A percentile compares a stretch with the other conserved stretches of the same genome.
These are phyloP conservation scores for Notarius quadriscutis DNA, from an alignment of 2,113 vertebrate genomes.

Conservation along the genomic window DNA sequence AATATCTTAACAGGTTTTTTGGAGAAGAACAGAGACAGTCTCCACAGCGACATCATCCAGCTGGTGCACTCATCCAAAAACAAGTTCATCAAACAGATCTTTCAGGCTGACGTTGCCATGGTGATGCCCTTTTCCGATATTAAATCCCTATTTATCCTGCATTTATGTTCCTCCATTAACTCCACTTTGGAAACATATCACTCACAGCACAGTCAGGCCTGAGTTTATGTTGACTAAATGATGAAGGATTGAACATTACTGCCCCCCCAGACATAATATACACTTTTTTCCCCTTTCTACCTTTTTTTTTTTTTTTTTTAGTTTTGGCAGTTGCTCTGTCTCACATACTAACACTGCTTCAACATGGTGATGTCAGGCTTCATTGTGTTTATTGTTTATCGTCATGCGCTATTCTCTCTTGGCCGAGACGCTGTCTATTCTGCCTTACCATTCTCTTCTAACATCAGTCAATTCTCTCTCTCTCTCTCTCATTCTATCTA, in stretches of 20 bases:
- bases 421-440: constrained; percentile 14
- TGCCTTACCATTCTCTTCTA: constrained; percentile 20
- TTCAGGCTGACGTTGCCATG: constrained; percentile 98
- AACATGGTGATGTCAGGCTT: background rate
- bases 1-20: constrained; percentile 81
- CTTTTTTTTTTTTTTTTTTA: background rate
- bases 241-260: constrained; percentile 1
- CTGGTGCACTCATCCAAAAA: constrained; percentile 96
- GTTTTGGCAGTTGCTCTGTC: background rate
- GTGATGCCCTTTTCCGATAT: constrained; percentile 71
- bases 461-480: constrained; percentile 35
- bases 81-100: constrained; percentile 99
- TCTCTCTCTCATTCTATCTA: constrained; percentile 25
- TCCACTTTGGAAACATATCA: background rate
- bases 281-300: background rate
- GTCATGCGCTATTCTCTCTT: background rate
- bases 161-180: constrained; percentile 31
- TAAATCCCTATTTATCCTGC: constrained; percentile 40
- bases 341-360: background rate
- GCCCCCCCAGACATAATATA: background rate
- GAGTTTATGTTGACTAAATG: background rate
- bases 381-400: background rate
- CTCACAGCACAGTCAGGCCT: constrained; percentile 8
- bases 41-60: constrained; percentile 97
- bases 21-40: constrained; percentile 97